phyloP scores from a whole-genome alignment of 2,888 invertebrate species.

The Choreutis nemorana region DNA sequence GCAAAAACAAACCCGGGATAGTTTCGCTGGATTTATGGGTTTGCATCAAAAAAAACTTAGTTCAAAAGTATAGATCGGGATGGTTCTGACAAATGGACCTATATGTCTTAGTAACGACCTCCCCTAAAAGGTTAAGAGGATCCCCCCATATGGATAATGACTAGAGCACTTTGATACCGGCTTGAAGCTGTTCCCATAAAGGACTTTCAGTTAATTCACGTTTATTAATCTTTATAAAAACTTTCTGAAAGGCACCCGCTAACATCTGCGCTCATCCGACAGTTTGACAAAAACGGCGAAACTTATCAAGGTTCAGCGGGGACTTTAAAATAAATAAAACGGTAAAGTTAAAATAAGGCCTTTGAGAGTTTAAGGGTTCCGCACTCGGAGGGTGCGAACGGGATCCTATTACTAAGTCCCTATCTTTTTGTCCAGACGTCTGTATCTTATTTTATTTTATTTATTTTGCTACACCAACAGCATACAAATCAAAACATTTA shows the following conservation, averaged over 20 bases:
- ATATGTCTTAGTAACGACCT: slow-evolving; percentile 37
- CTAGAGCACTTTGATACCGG: slow-evolving; percentile 3
- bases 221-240: too few relatives aligned
- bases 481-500: too few relatives aligned
- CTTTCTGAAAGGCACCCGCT: too few relatives aligned
- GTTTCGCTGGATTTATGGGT: slow-evolving; percentile 32
- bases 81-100: slow-evolving; percentile 21
- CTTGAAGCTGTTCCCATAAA: too few relatives aligned
- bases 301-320: slow-evolving; percentile 79
- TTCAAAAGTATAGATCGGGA: too few relatives aligned
- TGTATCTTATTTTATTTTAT: too few relatives aligned
- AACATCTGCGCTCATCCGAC: too few relatives aligned
- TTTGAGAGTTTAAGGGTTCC: neutral
- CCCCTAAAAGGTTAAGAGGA: slow-evolving; percentile 31
- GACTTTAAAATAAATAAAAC: slow-evolving; percentile 16
- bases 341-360: neutral
- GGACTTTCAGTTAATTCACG: too few relatives aligned
- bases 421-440: too few relatives aligned
- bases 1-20: too few relatives aligned
- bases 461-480: too few relatives aligned
- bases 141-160: slow-evolving; percentile 16
- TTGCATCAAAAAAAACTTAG: slow-evolving; percentile 33
- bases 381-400: neutral
- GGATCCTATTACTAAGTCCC: too few relatives aligned
- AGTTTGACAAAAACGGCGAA: slow-evolving; percentile 82